Percentiles rank a stretch among this genome's conserved stretches.
phyloP scores from a whole-genome alignment of 2,113 vertebrate genomes.

The Bothrops jararaca region DNA sequence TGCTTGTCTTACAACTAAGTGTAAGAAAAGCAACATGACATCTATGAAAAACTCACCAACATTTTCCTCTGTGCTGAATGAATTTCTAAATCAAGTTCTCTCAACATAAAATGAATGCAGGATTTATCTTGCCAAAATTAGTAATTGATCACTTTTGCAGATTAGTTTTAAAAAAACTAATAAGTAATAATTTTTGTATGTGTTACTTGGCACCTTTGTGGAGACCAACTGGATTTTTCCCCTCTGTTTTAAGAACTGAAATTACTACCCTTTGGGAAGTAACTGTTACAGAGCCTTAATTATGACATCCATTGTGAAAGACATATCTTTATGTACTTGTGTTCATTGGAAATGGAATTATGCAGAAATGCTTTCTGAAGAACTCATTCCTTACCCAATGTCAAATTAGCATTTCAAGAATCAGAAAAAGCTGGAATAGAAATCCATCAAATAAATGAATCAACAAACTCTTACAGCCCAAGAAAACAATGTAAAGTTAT shows the following conservation, averaged over 20 bases:
- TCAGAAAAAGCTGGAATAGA: neutral
- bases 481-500: neutral
- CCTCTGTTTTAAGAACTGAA: neutral
- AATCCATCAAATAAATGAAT: neutral
- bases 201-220: neutral
- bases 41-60: neutral
- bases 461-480: neutral
- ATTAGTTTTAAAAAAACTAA: neutral
- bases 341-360: neutral
- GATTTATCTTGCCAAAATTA: neutral
- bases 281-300: neutral
- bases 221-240: neutral
- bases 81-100: neutral
- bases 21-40: neutral
- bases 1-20: neutral
- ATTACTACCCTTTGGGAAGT: neutral
- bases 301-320: neutral
- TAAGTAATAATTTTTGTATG: neutral
- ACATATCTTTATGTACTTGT: neutral
- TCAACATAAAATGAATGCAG: neutral
- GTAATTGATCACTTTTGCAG: neutral
- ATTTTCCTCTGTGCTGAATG: neutral
- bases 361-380: neutral
- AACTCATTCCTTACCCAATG: neutral
- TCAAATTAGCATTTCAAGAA: neutral